phyloP scores from a whole-genome alignment of 1,140 invertebrate genomes.

The Panonychus citri region DNA sequence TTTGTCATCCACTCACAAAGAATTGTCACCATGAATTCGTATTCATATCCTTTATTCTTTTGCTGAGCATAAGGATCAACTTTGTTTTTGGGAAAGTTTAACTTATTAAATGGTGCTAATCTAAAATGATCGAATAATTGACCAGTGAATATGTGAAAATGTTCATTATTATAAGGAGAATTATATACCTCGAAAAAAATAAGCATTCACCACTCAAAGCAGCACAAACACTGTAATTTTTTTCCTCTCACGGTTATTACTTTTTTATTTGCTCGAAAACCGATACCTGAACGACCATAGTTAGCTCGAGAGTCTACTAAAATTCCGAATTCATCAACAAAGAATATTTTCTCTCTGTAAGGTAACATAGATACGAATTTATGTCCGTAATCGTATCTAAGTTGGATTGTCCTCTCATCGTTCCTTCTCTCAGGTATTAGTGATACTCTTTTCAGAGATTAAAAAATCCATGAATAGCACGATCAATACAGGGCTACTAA shows the following conservation, averaged over 20 bases:
- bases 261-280: not conserved
- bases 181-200: not conserved
- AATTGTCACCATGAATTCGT: too few relatives aligned
- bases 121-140: too few relatives aligned
- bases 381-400: not conserved
- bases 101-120: too few relatives aligned
- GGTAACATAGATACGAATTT: not conserved
- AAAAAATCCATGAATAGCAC: not conserved
- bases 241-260: not conserved
- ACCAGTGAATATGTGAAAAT: too few relatives aligned
- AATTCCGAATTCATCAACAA: not conserved
- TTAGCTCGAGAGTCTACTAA: not conserved
- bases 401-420: not conserved
- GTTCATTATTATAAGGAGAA: not conserved
- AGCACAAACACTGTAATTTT: not conserved
- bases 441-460: not conserved
- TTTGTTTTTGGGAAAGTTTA: too few relatives aligned
- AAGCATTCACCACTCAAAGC: not conserved
- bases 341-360: not conserved
- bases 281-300: not conserved
- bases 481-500: too few relatives aligned
- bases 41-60: too few relatives aligned
- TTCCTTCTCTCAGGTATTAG: not conserved
- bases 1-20: too few relatives aligned
- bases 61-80: too few relatives aligned